Evolutionary conservation across 2,888 invertebrate genomes (phyloP).

Genomic region (Hydrotaea diabolus): DNA sequence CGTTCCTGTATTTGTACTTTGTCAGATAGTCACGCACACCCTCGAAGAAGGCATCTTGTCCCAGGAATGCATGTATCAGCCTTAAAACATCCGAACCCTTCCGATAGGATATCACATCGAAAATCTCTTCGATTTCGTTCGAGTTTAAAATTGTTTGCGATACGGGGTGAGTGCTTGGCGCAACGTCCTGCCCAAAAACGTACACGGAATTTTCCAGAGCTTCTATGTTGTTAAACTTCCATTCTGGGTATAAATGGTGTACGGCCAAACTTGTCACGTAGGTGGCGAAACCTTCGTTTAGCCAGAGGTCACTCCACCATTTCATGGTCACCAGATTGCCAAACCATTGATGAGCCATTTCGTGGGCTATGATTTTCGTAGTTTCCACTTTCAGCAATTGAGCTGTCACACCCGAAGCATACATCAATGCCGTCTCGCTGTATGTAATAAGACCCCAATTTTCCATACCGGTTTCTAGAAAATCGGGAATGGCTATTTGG

Average conservation of each 20-base stretch:
- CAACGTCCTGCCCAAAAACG: conserved; percentile 86
- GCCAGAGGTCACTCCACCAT: conserved; percentile 91
- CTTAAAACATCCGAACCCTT: conserved; percentile 92
- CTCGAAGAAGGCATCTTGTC: conserved; percentile 85
- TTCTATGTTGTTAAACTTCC: conserved; percentile 84
- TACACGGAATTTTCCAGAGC: conserved; percentile 82
- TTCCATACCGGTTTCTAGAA: conserved; percentile 94
- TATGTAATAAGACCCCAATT: conserved; percentile 89
- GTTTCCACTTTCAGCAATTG: conserved; percentile 82
- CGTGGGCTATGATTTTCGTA: conserved; percentile 85
- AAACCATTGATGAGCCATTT: conserved; percentile 90
- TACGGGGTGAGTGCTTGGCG: conserved; percentile 90
- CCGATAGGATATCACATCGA: conserved; percentile 91
- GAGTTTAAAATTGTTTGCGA: too few relatives aligned
- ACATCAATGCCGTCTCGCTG: conserved; percentile 87
- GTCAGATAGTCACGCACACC: conserved; percentile 86
- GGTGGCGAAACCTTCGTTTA: conserved; percentile 90
- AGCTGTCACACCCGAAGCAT: conserved; percentile 84
- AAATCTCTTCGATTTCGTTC: conserved; percentile 89
- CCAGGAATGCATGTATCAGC: conserved; percentile 95
- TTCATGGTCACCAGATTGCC: conserved; percentile 91
- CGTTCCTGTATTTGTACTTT: conserved; percentile 86
- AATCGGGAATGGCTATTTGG: conserved; percentile 91
- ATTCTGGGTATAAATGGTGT: conserved; percentile 84
- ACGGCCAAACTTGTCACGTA: conserved; percentile 85